Conservation (phyloP, 2,797 vertebrate species). For the Masticophis lateralis region DNA sequence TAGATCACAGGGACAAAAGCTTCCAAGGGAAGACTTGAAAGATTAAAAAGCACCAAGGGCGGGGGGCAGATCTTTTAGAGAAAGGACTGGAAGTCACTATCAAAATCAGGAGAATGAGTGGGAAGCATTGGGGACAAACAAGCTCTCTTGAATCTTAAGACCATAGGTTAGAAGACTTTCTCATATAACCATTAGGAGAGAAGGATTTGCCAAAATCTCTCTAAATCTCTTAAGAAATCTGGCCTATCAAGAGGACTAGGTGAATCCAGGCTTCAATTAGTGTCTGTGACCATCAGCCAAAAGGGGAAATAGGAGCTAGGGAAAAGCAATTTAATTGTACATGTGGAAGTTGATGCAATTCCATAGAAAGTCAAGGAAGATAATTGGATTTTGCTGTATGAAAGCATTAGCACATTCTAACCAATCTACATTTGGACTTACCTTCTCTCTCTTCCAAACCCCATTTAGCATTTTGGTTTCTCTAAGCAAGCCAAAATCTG, state of each 20-base stretch:
- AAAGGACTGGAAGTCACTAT: not conserved
- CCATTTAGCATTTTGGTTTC: not conserved
- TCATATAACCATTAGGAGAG: not conserved
- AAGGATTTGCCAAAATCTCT: not conserved
- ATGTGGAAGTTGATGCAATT: not conserved
- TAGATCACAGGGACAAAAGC: not conserved
- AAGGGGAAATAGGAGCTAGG: not conserved
- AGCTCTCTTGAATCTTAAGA: not conserved
- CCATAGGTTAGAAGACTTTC: not conserved
- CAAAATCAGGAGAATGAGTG: not conserved
- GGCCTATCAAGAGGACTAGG: not conserved
- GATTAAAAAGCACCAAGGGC: not conserved
- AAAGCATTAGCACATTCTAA: not conserved
- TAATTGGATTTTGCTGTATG: not conserved
- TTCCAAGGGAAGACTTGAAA: not conserved
- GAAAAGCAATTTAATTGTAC: not conserved
- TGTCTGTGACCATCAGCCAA: not conserved
- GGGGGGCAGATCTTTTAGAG: not conserved
- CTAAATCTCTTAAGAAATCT: not conserved
- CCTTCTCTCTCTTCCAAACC: not conserved
- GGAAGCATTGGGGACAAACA: not conserved
- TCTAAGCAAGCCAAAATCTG: not conserved
- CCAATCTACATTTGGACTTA: not conserved
- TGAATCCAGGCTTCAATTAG: not conserved
- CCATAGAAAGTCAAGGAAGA: not conserved